Evolutionary conservation across 2,888 invertebrate species (phyloP).

Genomic region (Polydrusus tereticollis): DNA sequence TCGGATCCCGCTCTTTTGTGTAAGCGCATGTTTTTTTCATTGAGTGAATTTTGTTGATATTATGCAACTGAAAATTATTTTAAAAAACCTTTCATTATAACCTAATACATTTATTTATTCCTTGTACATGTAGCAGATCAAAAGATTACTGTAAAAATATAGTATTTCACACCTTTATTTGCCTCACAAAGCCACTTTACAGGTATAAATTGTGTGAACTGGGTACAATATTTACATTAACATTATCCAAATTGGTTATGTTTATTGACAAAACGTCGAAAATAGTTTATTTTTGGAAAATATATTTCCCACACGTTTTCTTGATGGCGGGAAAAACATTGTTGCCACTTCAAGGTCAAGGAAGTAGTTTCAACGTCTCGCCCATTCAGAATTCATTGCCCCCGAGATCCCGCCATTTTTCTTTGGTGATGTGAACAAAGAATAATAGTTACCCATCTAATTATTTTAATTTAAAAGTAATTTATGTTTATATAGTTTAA

Average conservation of each 20-base stretch:
- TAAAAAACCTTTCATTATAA: not conserved
- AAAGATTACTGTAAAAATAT: not conserved
- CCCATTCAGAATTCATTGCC: conserved; percentile 35
- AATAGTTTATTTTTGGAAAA: conserved; percentile 15
- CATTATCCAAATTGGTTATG: conserved; percentile 2
- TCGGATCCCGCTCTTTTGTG: conserved; percentile 66
- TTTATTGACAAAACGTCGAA: conserved; percentile 4
- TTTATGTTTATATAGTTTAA: too few relatives aligned
- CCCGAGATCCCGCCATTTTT: conserved; percentile 33
- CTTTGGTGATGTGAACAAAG: not conserved
- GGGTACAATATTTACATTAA: conserved; percentile 7
- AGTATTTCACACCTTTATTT: conserved; percentile 9
- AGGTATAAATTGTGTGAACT: not conserved
- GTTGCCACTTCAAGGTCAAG: conserved; percentile 34
- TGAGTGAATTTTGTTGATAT: conserved; percentile 21
- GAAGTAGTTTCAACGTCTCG: conserved; percentile 22
- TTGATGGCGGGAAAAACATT: conserved; percentile 31
- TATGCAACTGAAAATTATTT: not conserved
- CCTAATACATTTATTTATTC: not conserved
- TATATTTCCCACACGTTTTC: not conserved
- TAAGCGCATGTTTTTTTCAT: conserved; percentile 59
- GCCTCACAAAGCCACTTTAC: not conserved
- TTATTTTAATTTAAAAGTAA: not conserved
- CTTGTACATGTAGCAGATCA: not conserved
- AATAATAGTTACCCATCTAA: too few relatives aligned